Evolutionary conservation across 2,797 vertebrate genomes (phyloP).

Genomic region (Hylomyscus alleni): DNA sequence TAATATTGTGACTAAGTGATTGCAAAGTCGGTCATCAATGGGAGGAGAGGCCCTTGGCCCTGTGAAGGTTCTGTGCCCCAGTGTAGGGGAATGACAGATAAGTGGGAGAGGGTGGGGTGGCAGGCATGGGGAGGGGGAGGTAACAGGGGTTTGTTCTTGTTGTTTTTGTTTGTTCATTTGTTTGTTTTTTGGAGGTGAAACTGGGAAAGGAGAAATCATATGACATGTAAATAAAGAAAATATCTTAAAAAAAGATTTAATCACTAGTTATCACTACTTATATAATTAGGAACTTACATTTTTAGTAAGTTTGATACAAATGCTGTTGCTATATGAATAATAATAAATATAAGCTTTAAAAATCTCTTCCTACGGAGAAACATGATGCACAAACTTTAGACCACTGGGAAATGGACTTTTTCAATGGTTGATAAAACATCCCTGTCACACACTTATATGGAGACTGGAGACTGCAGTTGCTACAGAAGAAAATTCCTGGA

Average conservation of each 20-base stretch:
- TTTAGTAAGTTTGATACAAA: slow-evolving; percentile 47
- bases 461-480: background rate
- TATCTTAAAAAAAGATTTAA: too few species aligned
- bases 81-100: too few species aligned
- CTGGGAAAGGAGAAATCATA: too few species aligned
- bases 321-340: background rate
- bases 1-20: background rate
- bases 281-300: slow-evolving; percentile 18
- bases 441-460: background rate
- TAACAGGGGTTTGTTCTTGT: too few species aligned
- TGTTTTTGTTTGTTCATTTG: too few species aligned
- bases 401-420: background rate
- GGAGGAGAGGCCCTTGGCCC: too few species aligned
- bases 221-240: too few species aligned
- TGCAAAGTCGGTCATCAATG: too few species aligned
- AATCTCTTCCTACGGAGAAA: slow-evolving; percentile 29
- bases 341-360: background rate
- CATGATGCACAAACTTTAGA: background rate
- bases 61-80: too few species aligned
- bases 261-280: background rate
- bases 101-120: too few species aligned
- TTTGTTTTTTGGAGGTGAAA: too few species aligned
- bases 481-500: background rate
- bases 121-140: too few species aligned
- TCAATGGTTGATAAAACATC: background rate